Conservation (phyloP, 2,113 vertebrate species). For the Syrrhaptes paradoxus region DNA sequence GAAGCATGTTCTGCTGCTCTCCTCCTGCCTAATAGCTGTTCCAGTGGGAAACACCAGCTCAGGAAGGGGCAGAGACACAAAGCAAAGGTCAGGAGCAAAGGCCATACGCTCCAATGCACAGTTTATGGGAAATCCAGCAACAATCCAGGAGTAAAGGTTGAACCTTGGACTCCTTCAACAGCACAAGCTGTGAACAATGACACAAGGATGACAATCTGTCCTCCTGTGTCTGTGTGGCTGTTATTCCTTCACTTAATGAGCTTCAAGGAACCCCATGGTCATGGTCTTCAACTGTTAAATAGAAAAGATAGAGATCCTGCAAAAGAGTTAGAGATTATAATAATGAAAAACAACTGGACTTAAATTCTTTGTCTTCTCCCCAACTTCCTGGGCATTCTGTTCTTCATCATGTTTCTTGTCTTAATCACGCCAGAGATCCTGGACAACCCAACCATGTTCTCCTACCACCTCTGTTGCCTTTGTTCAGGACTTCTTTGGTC, state of each 20-base stretch:
- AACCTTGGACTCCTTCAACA: not conserved
- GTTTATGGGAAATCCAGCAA: not conserved
- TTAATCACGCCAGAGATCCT: not conserved
- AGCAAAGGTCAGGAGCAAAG: not conserved
- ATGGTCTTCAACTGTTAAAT: not conserved
- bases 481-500: not conserved
- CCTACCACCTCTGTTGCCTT: not conserved
- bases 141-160: not conserved
- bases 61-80: not conserved
- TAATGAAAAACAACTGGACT: not conserved
- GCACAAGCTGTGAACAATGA: not conserved
- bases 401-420: not conserved
- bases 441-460: not conserved
- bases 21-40: fast-evolving
- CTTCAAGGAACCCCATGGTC: not conserved
- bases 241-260: not conserved
- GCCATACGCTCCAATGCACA: not conserved
- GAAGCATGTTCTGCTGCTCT: not conserved
- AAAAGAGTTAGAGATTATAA: not conserved
- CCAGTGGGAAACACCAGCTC: not conserved
- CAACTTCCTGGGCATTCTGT: not conserved
- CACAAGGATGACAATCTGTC: not conserved
- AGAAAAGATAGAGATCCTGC: not conserved
- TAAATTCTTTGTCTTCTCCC: not conserved
- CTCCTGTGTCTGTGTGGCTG: not conserved